Conservation (phyloP, 2,888 invertebrate species). For the Drosophila anomalata region DNA sequence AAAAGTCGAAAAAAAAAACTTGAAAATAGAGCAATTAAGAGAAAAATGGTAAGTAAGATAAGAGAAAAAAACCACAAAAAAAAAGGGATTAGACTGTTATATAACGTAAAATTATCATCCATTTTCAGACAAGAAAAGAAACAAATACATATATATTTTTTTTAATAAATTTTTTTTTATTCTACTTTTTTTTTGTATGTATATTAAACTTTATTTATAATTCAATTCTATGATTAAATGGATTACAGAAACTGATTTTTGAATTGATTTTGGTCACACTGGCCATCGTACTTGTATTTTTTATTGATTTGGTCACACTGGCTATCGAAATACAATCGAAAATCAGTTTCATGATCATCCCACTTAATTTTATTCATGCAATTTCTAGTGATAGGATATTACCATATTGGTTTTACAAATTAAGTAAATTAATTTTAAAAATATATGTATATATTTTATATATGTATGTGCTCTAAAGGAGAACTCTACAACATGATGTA, state of each 20-base stretch:
- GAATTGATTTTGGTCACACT: neutral
- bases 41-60: slow-evolving; percentile 1
- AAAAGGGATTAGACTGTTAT: slow-evolving; percentile 9
- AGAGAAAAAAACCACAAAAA: slow-evolving; percentile 7
- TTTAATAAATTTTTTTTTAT: slow-evolving; percentile 9
- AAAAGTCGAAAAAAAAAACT: slow-evolving; percentile 1
- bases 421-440: slow-evolving; percentile 1
- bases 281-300: neutral
- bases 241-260: slow-evolving; percentile 1
- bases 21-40: slow-evolving; percentile 1
- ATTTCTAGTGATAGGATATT: slow-evolving; percentile 16
- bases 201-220: slow-evolving; percentile 13
- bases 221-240: slow-evolving; percentile 5
- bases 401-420: slow-evolving; percentile 16
- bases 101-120: slow-evolving; percentile 20
- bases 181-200: slow-evolving; percentile 8
- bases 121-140: slow-evolving; percentile 17
- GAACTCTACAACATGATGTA: slow-evolving; percentile 31
- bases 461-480: slow-evolving; percentile 16
- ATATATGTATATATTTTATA: neutral
- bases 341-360: neutral
- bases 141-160: slow-evolving; percentile 21
- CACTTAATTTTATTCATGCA: slow-evolving; percentile 20
- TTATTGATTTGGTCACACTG: neutral
- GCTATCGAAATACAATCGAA: neutral